phyloP scores from a whole-genome alignment of 1,140 invertebrate genomes.

The Orchestia grillus region DNA sequence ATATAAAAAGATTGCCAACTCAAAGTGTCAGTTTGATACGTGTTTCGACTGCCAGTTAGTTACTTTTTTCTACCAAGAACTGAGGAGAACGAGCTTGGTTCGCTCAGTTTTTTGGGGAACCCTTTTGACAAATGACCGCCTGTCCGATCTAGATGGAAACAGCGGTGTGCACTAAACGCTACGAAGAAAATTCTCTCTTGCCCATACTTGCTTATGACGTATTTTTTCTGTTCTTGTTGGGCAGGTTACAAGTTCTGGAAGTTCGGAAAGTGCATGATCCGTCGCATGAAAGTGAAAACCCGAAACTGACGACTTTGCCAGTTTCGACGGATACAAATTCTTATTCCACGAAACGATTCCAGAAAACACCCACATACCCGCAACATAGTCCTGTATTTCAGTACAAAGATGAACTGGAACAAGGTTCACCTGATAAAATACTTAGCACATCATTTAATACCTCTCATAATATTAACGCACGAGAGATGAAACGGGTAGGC shows the following conservation, averaged over 20 bases:
- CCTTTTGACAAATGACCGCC: background rate
- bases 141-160: background rate
- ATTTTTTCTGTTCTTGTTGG: background rate
- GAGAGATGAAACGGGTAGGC: background rate
- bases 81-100: background rate
- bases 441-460: background rate
- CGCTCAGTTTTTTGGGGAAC: background rate
- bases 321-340: background rate
- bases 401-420: background rate
- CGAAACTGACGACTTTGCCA: background rate
- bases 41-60: too few species aligned
- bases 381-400: background rate
- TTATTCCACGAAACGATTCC: background rate
- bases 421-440: background rate
- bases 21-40: too few species aligned
- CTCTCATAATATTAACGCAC: background rate
- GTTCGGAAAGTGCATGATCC: background rate
- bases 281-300: background rate
- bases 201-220: background rate
- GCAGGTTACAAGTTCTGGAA: background rate
- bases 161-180: background rate
- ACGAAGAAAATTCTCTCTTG: background rate
- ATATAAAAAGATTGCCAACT: too few species aligned
- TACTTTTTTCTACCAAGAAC: too few species aligned
- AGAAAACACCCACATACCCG: background rate